Evolutionary conservation across 2,888 invertebrate genomes (phyloP), one percentile per base, ranked within the genome.

Genomic region (Drosophila nr. perissopoda): DNA sequence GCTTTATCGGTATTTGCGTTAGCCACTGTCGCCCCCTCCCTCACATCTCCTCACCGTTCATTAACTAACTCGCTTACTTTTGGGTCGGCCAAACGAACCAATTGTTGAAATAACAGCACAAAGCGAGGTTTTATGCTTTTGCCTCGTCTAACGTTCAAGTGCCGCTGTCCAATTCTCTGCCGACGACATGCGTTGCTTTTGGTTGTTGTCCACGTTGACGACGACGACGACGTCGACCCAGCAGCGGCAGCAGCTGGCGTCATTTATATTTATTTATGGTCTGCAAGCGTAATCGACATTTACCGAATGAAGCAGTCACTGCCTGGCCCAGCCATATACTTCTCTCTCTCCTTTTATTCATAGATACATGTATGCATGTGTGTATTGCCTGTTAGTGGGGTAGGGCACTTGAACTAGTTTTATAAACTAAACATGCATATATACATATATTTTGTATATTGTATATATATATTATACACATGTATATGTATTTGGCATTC

Each of bases 341-440:
- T 62, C 57, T 69, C 64, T 74, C 81, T 58, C 63, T 64, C 61
- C 57, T 56, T 66, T 51, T 60, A 21, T 42, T 57, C 31, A 34
- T 62, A 64, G 27, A 48, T 31, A 25, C 27, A 27, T 64, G 18
- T 34, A 64, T 33, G 33, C 33, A 57, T 25, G 40, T 33, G 40
- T 40, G 40, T 49, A 63, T 53, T 38, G 57, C 11, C 45, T 58
- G 61, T 48, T 72, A 76, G 73, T 78, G 82, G 84, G 83, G 83
- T 84, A 87, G 87, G 82, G 84, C 87, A 84, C 84, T 84, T 84
- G 84, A 84, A 80, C 84, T 84, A 87, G 84, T 87, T 57, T 57
- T 84, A 70, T 57, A 69, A 56, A 18, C 38, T 18, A 53, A 42
- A 60, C 56, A 48, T 56, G 42, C 42, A 56, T 52, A 21, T 18